Evolutionary conservation across 1,140 invertebrate genomes (phyloP).

Genomic region (Macrosteles quadrilineatus): DNA sequence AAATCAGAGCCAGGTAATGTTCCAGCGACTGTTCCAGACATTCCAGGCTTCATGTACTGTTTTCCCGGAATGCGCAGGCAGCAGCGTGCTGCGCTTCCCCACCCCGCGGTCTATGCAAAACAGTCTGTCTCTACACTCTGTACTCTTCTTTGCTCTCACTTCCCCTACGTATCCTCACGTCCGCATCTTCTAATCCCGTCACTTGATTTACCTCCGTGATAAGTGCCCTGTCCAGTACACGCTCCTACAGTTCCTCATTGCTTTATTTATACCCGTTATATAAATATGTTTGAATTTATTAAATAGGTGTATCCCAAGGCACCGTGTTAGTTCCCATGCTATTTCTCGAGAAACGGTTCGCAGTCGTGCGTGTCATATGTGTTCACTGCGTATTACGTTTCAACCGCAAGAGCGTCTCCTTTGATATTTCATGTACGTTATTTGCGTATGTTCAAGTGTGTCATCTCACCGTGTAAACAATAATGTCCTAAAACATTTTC

Average conservation of each 20-base stretch:
- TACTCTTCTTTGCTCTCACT: neutral
- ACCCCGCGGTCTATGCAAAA: conserved; percentile 18
- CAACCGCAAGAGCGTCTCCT: too few relatives aligned
- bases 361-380: too few relatives aligned
- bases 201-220: conserved; percentile 22
- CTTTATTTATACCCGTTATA: conserved; percentile 1
- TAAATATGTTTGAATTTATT: conserved; percentile 12
- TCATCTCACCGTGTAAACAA: too few relatives aligned
- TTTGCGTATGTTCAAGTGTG: too few relatives aligned
- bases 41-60: conserved; percentile 27
- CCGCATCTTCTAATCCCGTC: conserved; percentile 6
- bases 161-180: conserved; percentile 7
- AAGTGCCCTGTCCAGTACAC: conserved; percentile 14
- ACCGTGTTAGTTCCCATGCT: too few relatives aligned
- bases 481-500: too few relatives aligned
- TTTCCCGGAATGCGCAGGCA: conserved; percentile 26
- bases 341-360: too few relatives aligned
- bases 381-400: too few relatives aligned
- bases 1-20: conserved; percentile 30
- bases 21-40: conserved; percentile 21
- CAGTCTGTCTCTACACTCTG: neutral
- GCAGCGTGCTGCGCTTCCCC: conserved; percentile 15
- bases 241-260: neutral
- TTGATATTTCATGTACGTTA: too few relatives aligned
- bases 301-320: neutral